These are phyloP conservation scores for Drosophila pseudotakahashii DNA, from an alignment of 2,888 invertebrate genomes.

Conservation along the genomic window DNA sequence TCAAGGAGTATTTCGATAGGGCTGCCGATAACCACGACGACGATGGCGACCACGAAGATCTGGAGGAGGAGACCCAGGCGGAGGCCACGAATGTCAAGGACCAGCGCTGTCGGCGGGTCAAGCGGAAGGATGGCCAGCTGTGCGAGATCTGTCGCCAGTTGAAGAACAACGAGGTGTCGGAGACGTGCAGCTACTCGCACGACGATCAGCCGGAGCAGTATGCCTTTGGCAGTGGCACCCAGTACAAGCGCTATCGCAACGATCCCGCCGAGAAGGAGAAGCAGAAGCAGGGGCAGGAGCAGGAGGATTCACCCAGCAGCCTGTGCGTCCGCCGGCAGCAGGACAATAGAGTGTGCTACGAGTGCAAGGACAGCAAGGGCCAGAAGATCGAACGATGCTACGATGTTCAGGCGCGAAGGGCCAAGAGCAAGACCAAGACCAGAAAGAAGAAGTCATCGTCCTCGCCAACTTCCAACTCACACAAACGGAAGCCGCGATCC, in stretches of 20 bases:
- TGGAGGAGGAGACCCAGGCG: constrained; percentile 45
- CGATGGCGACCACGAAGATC: constrained; percentile 15
- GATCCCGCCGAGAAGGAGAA: constrained; percentile 9
- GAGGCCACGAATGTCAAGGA: constrained; percentile 55
- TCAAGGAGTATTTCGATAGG: constrained; percentile 83
- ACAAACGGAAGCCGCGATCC: constrained; percentile 16
- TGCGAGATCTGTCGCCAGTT: constrained; percentile 91
- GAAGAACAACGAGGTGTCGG: constrained; percentile 90
- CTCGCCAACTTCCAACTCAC: background rate
- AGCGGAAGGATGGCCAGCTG: constrained; percentile 85
- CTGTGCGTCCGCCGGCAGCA: constrained; percentile 64
- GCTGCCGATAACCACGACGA: constrained; percentile 59
- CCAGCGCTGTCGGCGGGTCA: constrained; percentile 86
- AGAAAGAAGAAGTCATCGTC: constrained; percentile 2
- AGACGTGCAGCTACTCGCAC: constrained; percentile 91
- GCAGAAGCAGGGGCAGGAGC: no score
- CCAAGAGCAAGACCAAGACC: constrained; percentile 2
- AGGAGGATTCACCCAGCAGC: constrained; percentile 31
- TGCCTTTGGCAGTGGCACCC: constrained; percentile 87
- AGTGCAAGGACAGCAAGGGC: constrained; percentile 67
- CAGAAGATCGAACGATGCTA: constrained; percentile 72
- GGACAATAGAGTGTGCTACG: constrained; percentile 69
- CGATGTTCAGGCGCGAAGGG: constrained; percentile 33
- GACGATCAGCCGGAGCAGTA: constrained; percentile 90
- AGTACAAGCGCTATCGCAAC: constrained; percentile 69